Conservation (phyloP, 2,797 vertebrate species). For the Leptatherina wallacei region DNA sequence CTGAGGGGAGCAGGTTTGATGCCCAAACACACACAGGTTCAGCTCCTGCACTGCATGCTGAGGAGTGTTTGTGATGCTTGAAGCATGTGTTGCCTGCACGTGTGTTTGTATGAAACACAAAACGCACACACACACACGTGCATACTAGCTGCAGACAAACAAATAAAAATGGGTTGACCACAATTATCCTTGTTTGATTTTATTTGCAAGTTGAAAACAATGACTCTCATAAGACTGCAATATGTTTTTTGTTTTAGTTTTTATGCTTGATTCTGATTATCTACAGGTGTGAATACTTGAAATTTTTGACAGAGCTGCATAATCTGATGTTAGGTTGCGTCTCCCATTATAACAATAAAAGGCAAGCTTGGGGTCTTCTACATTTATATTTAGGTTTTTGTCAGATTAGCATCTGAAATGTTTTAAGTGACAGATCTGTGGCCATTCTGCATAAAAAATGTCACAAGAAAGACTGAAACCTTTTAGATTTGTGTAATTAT, state of each 20-base stretch:
- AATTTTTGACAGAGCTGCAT: no score
- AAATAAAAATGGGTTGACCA: constrained; percentile 37
- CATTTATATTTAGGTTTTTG: not conserved
- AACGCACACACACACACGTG: not conserved
- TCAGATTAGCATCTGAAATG: not conserved
- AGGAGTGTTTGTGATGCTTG: constrained; percentile 29
- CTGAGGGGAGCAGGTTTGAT: constrained; percentile 82
- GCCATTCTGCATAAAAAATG: not conserved
- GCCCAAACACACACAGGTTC: constrained; percentile 55
- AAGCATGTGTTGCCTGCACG: not conserved
- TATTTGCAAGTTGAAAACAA: not conserved
- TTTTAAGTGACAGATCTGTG: not conserved
- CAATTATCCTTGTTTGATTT: not conserved
- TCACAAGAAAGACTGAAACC: not conserved
- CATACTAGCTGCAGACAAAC: constrained; percentile 16
- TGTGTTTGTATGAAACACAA: not conserved
- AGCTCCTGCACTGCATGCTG: constrained; percentile 15
- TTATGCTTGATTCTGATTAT: not conserved
- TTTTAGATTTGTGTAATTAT: no score
- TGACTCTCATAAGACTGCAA: no score
- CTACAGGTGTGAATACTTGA: not conserved
- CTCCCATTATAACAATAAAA: not conserved
- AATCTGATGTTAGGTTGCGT: no score
- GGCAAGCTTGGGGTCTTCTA: not conserved
- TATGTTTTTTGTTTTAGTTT: no score